Conservation (phyloP, 92 coral and sea anemone genomes). For the Actinostola sp. region DNA sequence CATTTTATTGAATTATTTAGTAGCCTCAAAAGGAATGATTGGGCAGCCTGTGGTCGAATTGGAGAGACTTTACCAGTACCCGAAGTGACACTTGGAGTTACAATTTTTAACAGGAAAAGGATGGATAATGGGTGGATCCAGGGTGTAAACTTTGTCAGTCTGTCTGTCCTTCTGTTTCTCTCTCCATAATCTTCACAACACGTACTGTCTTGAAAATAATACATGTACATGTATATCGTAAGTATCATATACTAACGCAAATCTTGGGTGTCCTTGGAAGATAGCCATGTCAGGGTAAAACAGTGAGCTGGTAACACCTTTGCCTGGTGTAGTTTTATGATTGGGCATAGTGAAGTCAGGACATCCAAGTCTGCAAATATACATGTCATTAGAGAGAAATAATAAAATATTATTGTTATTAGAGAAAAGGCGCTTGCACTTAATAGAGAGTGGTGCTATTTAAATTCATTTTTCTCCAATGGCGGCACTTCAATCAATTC, state of each 20-base stretch:
- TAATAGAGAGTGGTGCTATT: background rate
- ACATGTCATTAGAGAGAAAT: background rate
- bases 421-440: background rate
- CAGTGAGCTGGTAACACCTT: slow-evolving; percentile 83
- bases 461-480: too few species aligned
- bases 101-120: too few species aligned
- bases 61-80: too few species aligned
- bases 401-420: background rate
- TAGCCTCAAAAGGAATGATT: too few species aligned
- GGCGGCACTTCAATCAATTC: too few species aligned
- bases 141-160: too few species aligned
- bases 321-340: slow-evolving; percentile 66
- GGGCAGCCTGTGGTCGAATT: too few species aligned
- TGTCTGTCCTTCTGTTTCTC: background rate
- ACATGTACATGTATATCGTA: background rate
- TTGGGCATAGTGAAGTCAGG: slow-evolving; percentile 82
- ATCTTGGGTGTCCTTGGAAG: slow-evolving; percentile 89
- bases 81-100: too few species aligned
- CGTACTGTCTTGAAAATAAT: background rate
- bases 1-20: too few species aligned
- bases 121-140: too few species aligned
- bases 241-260: slow-evolving; percentile 70
- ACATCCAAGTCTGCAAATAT: slow-evolving; percentile 82
- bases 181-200: background rate
- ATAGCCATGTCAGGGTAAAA: slow-evolving; percentile 92